Evolutionary conservation across 2,797 vertebrate species (phyloP).

Genomic region (Takifugu ocellatus): DNA sequence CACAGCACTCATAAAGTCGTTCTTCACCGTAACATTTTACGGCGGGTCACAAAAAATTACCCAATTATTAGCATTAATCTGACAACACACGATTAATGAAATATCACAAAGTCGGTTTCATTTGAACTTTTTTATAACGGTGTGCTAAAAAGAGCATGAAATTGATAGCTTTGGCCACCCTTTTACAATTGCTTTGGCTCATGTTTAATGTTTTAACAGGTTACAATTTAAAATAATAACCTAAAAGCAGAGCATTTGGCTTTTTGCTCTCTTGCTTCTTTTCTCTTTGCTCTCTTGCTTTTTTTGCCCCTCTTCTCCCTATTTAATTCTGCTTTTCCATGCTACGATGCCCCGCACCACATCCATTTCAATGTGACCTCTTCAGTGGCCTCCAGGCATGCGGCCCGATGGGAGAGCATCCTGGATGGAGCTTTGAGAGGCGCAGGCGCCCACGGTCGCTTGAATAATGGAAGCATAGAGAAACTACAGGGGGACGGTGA

Average conservation of each 20-base stretch:
- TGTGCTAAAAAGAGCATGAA: neutral
- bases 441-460: constrained; percentile 43
- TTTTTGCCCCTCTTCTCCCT: neutral
- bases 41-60: constrained; percentile 10
- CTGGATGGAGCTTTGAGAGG: constrained; percentile 58
- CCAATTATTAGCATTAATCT: constrained; percentile 9
- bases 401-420: constrained; percentile 44
- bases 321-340: constrained; percentile 9
- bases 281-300: neutral
- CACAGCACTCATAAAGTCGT: constrained; percentile 31
- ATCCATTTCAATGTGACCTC: constrained; percentile 60
- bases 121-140: too few relatives aligned
- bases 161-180: neutral
- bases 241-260: too few relatives aligned
- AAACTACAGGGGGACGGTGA: constrained; percentile 38
- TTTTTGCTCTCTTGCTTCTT: constrained; percentile 1
- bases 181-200: too few relatives aligned
- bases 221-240: too few relatives aligned
- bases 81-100: neutral
- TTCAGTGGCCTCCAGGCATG: constrained; percentile 41
- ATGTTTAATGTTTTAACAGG: too few relatives aligned
- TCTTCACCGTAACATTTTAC: constrained; percentile 3
- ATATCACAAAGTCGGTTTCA: neutral
- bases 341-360: constrained; percentile 29
- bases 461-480: constrained; percentile 57